Evolutionary conservation across 1,140 invertebrate species (phyloP).

Genomic region (Dendroctonus valens): DNA sequence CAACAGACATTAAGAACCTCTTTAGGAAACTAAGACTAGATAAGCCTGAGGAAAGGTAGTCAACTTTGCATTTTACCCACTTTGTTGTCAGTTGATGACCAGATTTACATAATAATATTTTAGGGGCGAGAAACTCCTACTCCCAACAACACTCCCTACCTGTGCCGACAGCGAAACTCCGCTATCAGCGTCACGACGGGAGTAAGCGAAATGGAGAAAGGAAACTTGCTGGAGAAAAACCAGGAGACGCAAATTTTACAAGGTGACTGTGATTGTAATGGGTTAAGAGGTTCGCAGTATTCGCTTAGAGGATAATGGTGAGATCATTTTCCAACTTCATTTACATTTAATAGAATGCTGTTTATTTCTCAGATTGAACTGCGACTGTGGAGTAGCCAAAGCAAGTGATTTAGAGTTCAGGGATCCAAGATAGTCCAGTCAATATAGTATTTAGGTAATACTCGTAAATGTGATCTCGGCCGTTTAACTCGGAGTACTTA

Average conservation of each 20-base stretch:
- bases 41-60: background rate
- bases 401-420: constrained; percentile 15
- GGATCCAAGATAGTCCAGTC: constrained; percentile 21
- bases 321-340: background rate
- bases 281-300: constrained; percentile 35
- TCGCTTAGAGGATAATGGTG: constrained; percentile 31
- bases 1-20: background rate
- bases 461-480: constrained; percentile 23
- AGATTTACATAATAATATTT: constrained; percentile 18
- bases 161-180: constrained; percentile 70
- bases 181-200: constrained; percentile 52
- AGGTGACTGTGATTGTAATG: constrained; percentile 33
- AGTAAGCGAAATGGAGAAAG: constrained; percentile 62
- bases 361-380: background rate
- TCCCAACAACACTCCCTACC: constrained; percentile 72
- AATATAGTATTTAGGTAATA: constrained; percentile 18
- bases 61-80: background rate
- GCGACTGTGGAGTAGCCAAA: constrained; percentile 10
- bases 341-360: too few species aligned
- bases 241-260: constrained; percentile 3
- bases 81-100: background rate
- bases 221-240: constrained; percentile 53
- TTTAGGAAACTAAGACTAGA: background rate
- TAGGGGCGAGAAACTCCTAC: constrained; percentile 74
- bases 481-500: constrained; percentile 9